Evolutionary conservation across 2,888 invertebrate species (phyloP).

Genomic region (Caenorhabditis macrosperma): DNA sequence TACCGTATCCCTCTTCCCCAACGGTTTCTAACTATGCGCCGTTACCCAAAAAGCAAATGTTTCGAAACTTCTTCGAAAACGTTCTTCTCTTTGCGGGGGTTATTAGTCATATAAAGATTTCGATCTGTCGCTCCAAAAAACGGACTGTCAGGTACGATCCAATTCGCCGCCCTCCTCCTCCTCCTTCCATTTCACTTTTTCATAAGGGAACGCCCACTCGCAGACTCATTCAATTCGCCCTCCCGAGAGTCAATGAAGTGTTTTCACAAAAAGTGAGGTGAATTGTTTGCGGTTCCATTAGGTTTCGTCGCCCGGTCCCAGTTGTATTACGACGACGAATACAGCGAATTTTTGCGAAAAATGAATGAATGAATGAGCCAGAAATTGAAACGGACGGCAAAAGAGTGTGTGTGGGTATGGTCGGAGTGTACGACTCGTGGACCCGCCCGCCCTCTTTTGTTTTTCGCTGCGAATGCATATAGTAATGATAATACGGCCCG

Average conservation of each 20-base stretch:
- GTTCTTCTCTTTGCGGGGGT: slow-evolving; percentile 9
- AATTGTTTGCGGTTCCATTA: slow-evolving; percentile 56
- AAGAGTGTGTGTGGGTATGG: slow-evolving; percentile 16
- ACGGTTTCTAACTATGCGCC: too few relatives aligned
- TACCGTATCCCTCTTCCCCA: too few relatives aligned
- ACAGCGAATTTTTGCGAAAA: slow-evolving; percentile 19
- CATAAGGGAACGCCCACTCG: slow-evolving; percentile 30
- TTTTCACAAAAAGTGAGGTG: slow-evolving; percentile 25
- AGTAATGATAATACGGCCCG: slow-evolving; percentile 38
- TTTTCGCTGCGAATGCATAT: slow-evolving; percentile 31
- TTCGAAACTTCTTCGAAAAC: slow-evolving; percentile 21
- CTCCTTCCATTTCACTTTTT: slow-evolving; percentile 14
- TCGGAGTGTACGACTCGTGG: too few relatives aligned
- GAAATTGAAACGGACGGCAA: slow-evolving; percentile 12
- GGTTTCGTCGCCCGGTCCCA: slow-evolving; percentile 3
- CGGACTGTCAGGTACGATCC: slow-evolving; percentile 37
- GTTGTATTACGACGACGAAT: slow-evolving; percentile 23
- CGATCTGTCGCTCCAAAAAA: slow-evolving; percentile 38
- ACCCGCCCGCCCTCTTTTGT: slow-evolving; percentile 34
- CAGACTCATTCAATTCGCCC: slow-evolving; percentile 19
- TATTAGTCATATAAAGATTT: slow-evolving; percentile 53
- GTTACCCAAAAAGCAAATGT: too few relatives aligned
- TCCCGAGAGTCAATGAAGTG: slow-evolving; percentile 55
- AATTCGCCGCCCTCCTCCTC: background rate
- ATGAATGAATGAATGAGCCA: slow-evolving; percentile 6